Conservation (phyloP, 2,113 vertebrate species). For the Herpailurus yagouaroundi region DNA sequence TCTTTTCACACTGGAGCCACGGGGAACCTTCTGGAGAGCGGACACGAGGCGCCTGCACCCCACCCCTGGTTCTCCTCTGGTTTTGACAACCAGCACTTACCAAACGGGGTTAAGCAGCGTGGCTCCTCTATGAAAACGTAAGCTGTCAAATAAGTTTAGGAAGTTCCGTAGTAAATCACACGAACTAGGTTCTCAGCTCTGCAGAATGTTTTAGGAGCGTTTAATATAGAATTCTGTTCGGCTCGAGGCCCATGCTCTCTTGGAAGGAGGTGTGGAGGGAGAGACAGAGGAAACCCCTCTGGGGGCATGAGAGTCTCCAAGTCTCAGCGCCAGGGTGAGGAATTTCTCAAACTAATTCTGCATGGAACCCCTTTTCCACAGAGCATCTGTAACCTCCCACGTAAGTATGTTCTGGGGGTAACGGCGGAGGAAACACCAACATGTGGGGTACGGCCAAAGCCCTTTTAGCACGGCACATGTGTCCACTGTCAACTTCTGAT, state of each 20-base stretch:
- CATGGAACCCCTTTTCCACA: neutral
- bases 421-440: neutral
- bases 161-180: neutral
- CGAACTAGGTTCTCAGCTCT: neutral
- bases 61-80: neutral
- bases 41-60: accelerated
- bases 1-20: neutral
- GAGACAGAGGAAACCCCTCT: accelerated
- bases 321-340: accelerated
- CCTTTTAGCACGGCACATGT: neutral
- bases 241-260: accelerated
- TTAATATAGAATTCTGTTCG: neutral
- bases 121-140: neutral
- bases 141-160: neutral
- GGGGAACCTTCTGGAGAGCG: neutral
- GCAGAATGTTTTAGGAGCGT: neutral
- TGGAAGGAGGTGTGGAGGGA: neutral
- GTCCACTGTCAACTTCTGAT: neutral
- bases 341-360: neutral
- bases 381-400: neutral
- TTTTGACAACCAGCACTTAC: neutral
- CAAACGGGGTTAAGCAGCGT: neutral
- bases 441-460: neutral
- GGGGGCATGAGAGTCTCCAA: accelerated
- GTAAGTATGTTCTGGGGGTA: neutral